Evolutionary conservation across 2,113 vertebrate species (phyloP).

Genomic region (Melanerpes aurifrons): DNA sequence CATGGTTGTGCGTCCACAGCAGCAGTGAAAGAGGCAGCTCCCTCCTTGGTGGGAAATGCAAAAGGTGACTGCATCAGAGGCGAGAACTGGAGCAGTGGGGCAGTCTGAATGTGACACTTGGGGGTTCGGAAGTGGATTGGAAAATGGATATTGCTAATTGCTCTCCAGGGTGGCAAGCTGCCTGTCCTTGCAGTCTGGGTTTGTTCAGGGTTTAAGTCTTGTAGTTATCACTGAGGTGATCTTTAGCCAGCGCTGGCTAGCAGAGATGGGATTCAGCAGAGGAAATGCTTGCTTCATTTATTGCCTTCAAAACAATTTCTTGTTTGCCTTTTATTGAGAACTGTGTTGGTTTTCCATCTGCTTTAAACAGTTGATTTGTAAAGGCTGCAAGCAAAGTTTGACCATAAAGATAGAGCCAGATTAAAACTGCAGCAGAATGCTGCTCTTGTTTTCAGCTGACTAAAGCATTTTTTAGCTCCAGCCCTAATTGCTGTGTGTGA

Average conservation of each 20-base stretch:
- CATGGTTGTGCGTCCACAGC: too few species aligned
- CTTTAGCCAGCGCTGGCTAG: background rate
- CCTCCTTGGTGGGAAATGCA: background rate
- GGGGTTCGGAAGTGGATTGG: background rate
- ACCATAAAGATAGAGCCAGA: background rate
- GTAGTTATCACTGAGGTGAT: background rate
- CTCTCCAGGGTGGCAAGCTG: background rate
- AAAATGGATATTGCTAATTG: background rate
- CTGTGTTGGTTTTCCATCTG: background rate
- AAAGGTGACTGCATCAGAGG: background rate
- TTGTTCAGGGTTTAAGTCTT: background rate
- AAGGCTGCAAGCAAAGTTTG: background rate
- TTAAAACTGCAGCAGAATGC: background rate
- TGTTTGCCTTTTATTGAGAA: background rate
- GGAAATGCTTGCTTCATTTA: background rate
- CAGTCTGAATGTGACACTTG: background rate
- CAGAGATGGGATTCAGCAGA: background rate
- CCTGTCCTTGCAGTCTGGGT: background rate
- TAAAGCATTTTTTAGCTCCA: background rate
- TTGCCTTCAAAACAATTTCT: background rate
- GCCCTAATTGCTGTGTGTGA: background rate
- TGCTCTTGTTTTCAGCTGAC: background rate
- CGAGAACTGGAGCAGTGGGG: background rate
- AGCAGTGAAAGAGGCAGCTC: background rate
- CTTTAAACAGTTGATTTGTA: background rate